Conservation (phyloP, 2,888 invertebrate species). For the Tenthredo distinguenda region DNA sequence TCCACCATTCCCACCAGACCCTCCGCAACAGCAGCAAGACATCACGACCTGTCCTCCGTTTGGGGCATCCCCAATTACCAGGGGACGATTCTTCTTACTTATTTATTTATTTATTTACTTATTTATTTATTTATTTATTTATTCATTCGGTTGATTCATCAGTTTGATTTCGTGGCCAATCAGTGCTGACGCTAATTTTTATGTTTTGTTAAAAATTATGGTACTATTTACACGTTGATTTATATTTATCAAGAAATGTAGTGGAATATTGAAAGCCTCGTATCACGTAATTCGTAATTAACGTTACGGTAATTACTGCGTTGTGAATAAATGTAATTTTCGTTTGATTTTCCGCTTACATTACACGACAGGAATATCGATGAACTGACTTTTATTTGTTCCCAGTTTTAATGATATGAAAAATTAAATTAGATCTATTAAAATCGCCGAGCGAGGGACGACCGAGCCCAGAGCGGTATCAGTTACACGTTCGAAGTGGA, state of each 20-base stretch:
- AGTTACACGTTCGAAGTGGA: background rate
- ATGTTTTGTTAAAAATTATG: background rate
- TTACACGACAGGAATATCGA: background rate
- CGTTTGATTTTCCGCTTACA: background rate
- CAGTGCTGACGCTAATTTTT: background rate
- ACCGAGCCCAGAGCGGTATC: background rate
- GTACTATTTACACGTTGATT: background rate
- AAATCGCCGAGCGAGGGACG: background rate
- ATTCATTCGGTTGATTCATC: background rate
- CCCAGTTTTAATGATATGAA: background rate
- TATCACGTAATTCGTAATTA: slow-evolving; percentile 16
- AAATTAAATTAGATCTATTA: background rate
- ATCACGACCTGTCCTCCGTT: slow-evolving; percentile 70
- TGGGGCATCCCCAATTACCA: slow-evolving; percentile 67
- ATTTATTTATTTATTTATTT: background rate
- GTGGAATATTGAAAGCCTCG: background rate
- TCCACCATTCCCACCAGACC: slow-evolving; percentile 63
- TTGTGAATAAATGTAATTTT: background rate
- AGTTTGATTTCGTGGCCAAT: background rate
- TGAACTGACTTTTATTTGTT: background rate
- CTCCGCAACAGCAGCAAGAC: slow-evolving; percentile 70
- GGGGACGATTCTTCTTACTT: slow-evolving; percentile 37
- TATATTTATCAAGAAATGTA: background rate
- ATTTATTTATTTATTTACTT: background rate
- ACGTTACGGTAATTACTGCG: slow-evolving; percentile 3